Percentiles rank a stretch among this genome's conserved stretches.
phyloP scores from a whole-genome alignment of 2,888 invertebrate genomes.

The Caenorhabditis auriculariae region DNA sequence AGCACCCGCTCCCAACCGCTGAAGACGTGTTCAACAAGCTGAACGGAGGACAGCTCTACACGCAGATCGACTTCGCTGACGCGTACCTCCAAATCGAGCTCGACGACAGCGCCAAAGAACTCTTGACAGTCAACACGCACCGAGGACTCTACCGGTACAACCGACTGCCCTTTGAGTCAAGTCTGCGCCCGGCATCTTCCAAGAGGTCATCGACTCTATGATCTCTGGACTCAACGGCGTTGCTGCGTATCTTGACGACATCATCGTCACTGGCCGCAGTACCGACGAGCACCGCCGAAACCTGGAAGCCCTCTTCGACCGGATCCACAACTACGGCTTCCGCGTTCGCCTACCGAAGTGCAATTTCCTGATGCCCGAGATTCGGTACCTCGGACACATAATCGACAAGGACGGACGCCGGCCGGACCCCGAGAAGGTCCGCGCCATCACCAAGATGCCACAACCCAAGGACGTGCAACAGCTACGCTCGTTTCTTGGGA shows the following conservation, averaged over 20 bases:
- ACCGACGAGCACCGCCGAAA: constrained; percentile 17
- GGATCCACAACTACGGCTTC: constrained; percentile 31
- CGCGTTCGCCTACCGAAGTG: constrained; percentile 35
- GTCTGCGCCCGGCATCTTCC: constrained; percentile 38
- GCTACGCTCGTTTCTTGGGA: constrained; percentile 25
- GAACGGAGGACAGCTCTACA: constrained; percentile 32
- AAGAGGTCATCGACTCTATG: constrained; percentile 31
- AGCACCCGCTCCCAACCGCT: constrained; percentile 37
- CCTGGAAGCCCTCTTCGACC: constrained; percentile 14
- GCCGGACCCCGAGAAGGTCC: constrained; percentile 24
- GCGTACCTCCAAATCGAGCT: constrained; percentile 45
- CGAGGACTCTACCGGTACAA: constrained; percentile 35
- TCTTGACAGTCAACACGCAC: constrained; percentile 41
- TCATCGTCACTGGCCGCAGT: constrained; percentile 23
- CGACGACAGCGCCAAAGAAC: constrained; percentile 22
- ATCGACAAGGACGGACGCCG: constrained; percentile 20
- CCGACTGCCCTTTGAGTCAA: constrained; percentile 38
- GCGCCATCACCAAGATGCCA: constrained; percentile 26
- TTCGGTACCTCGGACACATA: constrained; percentile 35
- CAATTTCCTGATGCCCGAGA: constrained; percentile 17
- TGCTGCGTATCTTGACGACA: constrained; percentile 36
- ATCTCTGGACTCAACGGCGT: constrained; percentile 21
- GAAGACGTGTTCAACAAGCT: constrained; percentile 36
- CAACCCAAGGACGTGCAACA: constrained; percentile 13
- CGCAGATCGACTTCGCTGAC: constrained; percentile 38